Conservation (phyloP, 2,888 invertebrate genomes). For the Torymus texanus region DNA sequence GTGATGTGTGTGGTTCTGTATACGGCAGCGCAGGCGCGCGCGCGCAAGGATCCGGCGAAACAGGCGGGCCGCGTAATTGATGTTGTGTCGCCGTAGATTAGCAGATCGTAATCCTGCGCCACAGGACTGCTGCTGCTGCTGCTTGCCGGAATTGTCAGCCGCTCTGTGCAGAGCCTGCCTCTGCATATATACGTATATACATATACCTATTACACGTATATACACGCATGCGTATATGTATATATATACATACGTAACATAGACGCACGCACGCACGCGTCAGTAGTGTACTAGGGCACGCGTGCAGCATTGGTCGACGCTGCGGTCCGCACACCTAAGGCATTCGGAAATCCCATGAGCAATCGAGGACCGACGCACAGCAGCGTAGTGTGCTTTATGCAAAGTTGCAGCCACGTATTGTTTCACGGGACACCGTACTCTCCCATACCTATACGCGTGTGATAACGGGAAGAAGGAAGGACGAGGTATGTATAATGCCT, state of each 20-base stretch:
- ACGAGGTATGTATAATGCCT: too few relatives aligned
- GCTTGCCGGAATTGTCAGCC: constrained; percentile 3
- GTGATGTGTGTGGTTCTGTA: too few relatives aligned
- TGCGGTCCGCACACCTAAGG: background rate
- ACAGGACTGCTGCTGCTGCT: background rate
- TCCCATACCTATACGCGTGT: too few relatives aligned
- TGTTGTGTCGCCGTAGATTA: constrained; percentile 33
- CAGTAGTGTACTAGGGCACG: too few relatives aligned
- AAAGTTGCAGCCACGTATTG: too few relatives aligned
- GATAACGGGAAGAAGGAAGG: too few relatives aligned
- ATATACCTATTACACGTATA: too few relatives aligned
- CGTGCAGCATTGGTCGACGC: background rate
- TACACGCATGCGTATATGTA: too few relatives aligned
- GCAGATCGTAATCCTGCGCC: constrained; percentile 28
- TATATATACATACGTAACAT: too few relatives aligned
- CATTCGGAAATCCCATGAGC: constrained; percentile 31
- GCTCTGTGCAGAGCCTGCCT: background rate
- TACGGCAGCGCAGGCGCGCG: background rate
- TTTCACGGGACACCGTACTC: too few relatives aligned
- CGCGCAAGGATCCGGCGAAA: background rate
- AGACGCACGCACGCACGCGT: too few relatives aligned
- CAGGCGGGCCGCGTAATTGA: constrained; percentile 19
- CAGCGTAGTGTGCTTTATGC: background rate
- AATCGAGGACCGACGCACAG: constrained; percentile 6
- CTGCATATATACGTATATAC: too few relatives aligned